A percentile compares a stretch with the other conserved stretches of the same genome.
These are phyloP conservation scores for Phymanthus crucifer DNA, from an alignment of 92 coral and sea anemone genomes.

Conservation along the genomic window DNA sequence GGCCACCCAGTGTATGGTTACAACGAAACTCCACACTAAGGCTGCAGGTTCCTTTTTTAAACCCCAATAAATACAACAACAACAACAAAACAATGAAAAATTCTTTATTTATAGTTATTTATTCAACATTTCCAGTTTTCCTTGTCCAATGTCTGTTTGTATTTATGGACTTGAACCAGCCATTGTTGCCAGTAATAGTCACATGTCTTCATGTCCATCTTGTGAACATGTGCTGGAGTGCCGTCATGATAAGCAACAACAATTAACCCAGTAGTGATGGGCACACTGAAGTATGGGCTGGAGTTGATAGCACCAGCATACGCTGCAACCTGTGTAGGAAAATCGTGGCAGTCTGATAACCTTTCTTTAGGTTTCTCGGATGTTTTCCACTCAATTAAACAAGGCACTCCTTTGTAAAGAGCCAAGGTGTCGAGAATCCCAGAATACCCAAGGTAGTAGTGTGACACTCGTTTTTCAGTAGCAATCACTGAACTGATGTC, in stretches of 20 bases:
- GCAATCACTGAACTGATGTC: slow-evolving; percentile 64
- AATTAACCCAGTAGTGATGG: slow-evolving; percentile 63
- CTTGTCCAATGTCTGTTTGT: slow-evolving; percentile 37
- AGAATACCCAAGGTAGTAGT: slow-evolving; percentile 71
- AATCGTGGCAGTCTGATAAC: slow-evolving; percentile 76
- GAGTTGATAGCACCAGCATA: slow-evolving; percentile 96
- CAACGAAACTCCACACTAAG: too few species aligned
- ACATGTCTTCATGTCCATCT: slow-evolving; percentile 76
- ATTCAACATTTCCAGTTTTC: not conserved
- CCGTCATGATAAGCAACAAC: slow-evolving; percentile 90
- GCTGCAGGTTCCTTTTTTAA: too few species aligned
- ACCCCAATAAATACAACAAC: too few species aligned
- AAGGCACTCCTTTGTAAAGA: slow-evolving; percentile 75
- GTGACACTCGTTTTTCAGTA: slow-evolving; percentile 72
- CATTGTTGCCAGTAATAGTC: slow-evolving; percentile 81
- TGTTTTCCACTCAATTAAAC: slow-evolving; percentile 97
- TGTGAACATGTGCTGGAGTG: slow-evolving; percentile 86
- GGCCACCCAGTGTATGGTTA: too few species aligned
- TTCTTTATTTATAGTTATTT: not conserved
- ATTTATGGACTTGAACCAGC: slow-evolving; percentile 70
- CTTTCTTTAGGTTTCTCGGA: slow-evolving; percentile 67
- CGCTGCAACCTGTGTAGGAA: slow-evolving; percentile 89
- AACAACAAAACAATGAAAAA: too few species aligned
- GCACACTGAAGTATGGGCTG: slow-evolving; percentile 58
- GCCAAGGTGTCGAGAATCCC: slow-evolving; percentile 86